These are phyloP conservation scores for Sebastes vulpes DNA, from an alignment of 2,797 vertebrate genomes.

Conservation along the genomic window DNA sequence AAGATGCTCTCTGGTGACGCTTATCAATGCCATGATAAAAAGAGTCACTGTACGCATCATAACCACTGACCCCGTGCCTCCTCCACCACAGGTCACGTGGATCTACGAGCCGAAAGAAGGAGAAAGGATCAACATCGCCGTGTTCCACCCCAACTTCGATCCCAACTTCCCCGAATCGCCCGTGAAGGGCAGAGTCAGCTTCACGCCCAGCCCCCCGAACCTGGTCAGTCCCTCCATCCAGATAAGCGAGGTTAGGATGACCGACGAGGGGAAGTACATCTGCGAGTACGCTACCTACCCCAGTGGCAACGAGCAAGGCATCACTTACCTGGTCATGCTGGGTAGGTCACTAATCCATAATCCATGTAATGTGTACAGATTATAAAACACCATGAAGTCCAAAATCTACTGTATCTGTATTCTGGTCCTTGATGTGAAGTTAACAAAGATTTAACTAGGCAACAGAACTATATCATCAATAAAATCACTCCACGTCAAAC, in stretches of 20 bases:
- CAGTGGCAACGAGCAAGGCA: conserved; percentile 87
- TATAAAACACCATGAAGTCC: not conserved
- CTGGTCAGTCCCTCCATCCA: conserved; percentile 85
- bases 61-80: conserved; percentile 2
- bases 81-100: conserved; percentile 87
- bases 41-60: not conserved
- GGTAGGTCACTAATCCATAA: conserved; percentile 73
- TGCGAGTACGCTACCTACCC: conserved; percentile 93
- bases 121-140: conserved; percentile 81
- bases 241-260: conserved; percentile 80
- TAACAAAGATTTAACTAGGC: not conserved
- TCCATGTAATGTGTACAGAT: not conserved
- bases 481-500: not conserved
- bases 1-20: conserved; percentile 24
- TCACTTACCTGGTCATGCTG: conserved; percentile 85
- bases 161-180: conserved; percentile 80
- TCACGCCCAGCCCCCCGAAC: conserved; percentile 43
- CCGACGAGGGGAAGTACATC: conserved; percentile 89
- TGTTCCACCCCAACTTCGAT: conserved; percentile 83
- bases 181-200: conserved; percentile 74
- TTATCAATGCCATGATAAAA: conserved; percentile 48
- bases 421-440: not conserved
- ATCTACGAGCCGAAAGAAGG: conserved; percentile 74
- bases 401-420: not conserved
- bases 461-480: not conserved